Conservation (phyloP, 64 coral and sea anemone genomes). For the Acropora tenuis region DNA sequence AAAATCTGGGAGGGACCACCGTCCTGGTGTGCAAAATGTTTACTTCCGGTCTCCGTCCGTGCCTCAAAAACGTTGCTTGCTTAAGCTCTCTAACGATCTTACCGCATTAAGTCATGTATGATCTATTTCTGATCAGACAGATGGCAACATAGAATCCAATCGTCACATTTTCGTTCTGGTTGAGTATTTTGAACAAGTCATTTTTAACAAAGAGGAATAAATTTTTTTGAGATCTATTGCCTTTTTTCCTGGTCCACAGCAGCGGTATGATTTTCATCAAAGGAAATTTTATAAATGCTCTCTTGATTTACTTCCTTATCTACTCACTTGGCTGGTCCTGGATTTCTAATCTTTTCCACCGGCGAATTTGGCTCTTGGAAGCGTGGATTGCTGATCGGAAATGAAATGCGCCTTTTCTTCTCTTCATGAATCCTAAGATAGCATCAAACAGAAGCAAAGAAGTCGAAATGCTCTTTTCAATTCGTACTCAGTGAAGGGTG, state of each 20-base stretch:
- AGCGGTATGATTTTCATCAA: too few relatives aligned
- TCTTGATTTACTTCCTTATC: not conserved
- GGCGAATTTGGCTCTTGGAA: conserved; percentile 87
- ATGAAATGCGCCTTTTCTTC: conserved; percentile 89
- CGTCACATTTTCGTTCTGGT: not conserved
- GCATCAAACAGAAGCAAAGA: not conserved
- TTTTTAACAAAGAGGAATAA: too few relatives aligned
- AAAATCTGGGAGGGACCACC: too few relatives aligned
- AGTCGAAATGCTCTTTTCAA: not conserved
- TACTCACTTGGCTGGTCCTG: conserved; percentile 78
- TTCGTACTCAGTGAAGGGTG: not conserved
- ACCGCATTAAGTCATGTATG: too few relatives aligned
- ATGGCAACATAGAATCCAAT: not conserved
- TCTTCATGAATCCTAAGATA: conserved; percentile 87
- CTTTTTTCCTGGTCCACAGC: too few relatives aligned
- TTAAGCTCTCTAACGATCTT: too few relatives aligned
- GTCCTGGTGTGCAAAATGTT: not conserved
- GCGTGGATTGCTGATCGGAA: conserved; percentile 85
- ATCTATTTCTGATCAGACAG: too few relatives aligned
- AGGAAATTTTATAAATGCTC: too few relatives aligned
- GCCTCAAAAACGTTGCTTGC: too few relatives aligned
- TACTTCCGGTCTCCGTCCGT: not conserved
- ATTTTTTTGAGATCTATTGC: too few relatives aligned
- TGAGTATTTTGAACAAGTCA: too few relatives aligned
- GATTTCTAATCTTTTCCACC: conserved; percentile 73